phyloP scores from a whole-genome alignment of 2,888 invertebrate genomes.

The Girardia tigrina region DNA sequence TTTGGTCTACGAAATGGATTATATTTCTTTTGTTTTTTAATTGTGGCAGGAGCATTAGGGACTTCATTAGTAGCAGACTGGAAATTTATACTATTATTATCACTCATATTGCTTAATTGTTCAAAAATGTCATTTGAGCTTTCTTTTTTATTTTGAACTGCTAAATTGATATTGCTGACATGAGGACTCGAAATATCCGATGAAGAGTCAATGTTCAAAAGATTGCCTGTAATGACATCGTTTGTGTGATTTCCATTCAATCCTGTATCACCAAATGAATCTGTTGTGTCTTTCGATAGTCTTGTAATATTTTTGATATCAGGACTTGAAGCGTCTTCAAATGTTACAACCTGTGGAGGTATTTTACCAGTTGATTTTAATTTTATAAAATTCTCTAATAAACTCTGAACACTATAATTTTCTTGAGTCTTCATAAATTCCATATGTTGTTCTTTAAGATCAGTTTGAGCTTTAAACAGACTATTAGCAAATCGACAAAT shows the following conservation, averaged over 20 bases:
- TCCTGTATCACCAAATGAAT: no score
- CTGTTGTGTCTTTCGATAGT: no score
- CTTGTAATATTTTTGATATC: neutral
- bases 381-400: neutral
- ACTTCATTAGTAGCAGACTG: neutral
- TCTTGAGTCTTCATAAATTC: neutral
- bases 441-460: neutral
- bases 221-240: neutral
- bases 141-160: neutral
- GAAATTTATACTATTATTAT: neutral
- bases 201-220: neutral
- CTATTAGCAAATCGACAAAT: neutral
- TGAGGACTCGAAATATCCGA: neutral
- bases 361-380: neutral
- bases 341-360: neutral
- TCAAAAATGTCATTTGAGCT: neutral
- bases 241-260: neutral
- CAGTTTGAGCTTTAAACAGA: neutral
- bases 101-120: neutral
- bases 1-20: neutral
- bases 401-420: neutral
- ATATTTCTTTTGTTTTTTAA: neutral
- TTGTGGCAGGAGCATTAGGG: neutral
- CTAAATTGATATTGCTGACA: neutral
- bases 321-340: neutral